Evolutionary conservation across 2,113 vertebrate species (phyloP), one percentile per base, ranked within the genome.

Genomic region (Brevimyrus niger): DNA sequence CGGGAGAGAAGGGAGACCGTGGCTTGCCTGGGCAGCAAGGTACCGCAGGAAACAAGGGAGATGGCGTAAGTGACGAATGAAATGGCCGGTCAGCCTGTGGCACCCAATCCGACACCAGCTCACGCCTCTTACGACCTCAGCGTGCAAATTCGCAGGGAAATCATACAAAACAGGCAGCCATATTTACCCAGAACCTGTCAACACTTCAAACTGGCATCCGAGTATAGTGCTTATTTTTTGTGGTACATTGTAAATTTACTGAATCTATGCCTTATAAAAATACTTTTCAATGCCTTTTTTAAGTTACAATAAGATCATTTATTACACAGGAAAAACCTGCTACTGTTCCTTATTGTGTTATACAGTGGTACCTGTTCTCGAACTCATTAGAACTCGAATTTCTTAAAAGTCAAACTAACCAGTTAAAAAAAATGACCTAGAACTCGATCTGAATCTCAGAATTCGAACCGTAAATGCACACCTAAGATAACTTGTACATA

Each of bases 1-100:
- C 97, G 44, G 98, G 98, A 89, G 98, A 99, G 94, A 99, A 99
- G 92, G 98, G 98, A 92, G 98, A 99, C 61, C 92, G 98, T 92
- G 98, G 98, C 89, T 95, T 99, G 89, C 98, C 98, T 80, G 98
- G 98, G 55, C 94, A 94, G 31, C 98, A 99, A 91, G 98, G 98
- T 46, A 58, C 95, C 89, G 93, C 90, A 21, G 98, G 98, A 93
- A 93, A 94, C 46, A 99, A 99, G 94, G 98, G 98, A 58, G 98
- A 99, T 76, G 8, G 92, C 87, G 98, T 99, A 92, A 97, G 98
- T 95, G 91, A 92, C 73, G 91, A 42, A 38, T 87, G 48, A 55
- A 53, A 19, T 0, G 50, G 13, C 47, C 31, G 15, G 31, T 50
- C 21, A 7, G 83, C 47, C 3, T 3, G 13, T 21, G 17, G 8